phyloP scores from a whole-genome alignment of 2,113 vertebrate species.

The Pterocles gutturalis region DNA sequence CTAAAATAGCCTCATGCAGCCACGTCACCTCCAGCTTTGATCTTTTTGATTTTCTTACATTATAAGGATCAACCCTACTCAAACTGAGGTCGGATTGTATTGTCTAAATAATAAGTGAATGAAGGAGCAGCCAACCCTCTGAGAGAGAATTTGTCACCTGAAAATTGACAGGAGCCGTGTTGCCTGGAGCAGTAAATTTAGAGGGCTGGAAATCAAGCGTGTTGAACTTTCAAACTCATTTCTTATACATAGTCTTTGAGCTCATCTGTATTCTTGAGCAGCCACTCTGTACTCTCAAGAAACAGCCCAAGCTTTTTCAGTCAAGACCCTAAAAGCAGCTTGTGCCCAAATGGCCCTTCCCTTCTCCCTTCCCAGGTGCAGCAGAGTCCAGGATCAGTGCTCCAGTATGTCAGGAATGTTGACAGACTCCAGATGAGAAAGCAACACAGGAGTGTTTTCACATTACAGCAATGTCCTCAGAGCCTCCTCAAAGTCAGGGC shows the following conservation, averaged over 20 bases:
- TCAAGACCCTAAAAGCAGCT: not conserved
- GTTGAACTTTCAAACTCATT: slow-evolving; percentile 16
- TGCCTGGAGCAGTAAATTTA: slow-evolving; percentile 12
- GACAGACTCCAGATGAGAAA: not conserved
- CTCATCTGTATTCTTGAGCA: slow-evolving; percentile 13
- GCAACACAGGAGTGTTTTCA: not conserved
- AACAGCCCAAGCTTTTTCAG: not conserved
- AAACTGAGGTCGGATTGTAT: not conserved
- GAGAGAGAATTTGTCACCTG: slow-evolving; percentile 14
- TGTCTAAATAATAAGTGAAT: not conserved
- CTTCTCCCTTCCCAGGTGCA: not conserved
- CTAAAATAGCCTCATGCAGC: not conserved
- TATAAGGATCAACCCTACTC: not conserved
- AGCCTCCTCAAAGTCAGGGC: not conserved
- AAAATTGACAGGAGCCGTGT: not conserved
- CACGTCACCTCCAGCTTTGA: not conserved
- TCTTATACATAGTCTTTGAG: not conserved
- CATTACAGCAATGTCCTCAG: not conserved
- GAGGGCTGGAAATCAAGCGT: not conserved
- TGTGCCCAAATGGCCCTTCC: rapidly evolving
- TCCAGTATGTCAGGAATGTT: not conserved
- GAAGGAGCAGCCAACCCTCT: not conserved
- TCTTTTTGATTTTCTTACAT: not conserved
- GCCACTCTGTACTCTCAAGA: not conserved
- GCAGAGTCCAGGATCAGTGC: not conserved